Conservation (phyloP, 2,113 vertebrate genomes). For the Grammomys dolichurus region DNA sequence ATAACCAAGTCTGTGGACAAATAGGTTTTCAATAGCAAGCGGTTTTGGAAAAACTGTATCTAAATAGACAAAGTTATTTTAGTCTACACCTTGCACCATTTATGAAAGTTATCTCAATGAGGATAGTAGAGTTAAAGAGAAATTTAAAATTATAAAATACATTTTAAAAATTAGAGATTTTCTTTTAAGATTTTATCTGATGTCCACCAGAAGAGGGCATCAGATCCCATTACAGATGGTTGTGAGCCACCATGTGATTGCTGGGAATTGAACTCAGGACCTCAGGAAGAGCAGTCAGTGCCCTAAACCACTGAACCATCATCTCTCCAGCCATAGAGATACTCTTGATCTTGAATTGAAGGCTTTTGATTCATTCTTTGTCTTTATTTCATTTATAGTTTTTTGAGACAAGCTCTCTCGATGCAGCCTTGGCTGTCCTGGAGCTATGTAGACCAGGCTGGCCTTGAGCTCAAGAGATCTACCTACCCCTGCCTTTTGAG, state of each 20-base stretch:
- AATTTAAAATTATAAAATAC: background rate
- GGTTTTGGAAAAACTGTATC: background rate
- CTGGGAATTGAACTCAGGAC: no score
- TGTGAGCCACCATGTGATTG: no score
- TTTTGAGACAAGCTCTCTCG: background rate
- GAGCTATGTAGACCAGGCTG: background rate
- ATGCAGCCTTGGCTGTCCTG: background rate
- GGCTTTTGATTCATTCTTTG: background rate
- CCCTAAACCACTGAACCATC: no score
- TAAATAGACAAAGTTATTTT: background rate
- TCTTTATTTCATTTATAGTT: background rate
- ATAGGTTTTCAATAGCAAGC: background rate
- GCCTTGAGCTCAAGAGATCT: background rate
- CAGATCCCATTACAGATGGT: no score
- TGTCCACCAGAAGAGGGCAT: no score
- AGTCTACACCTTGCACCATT: background rate
- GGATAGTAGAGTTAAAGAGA: background rate
- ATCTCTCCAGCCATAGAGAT: background rate
- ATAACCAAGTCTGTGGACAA: background rate
- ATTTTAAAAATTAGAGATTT: background rate
- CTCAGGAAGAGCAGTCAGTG: no score
- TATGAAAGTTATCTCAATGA: background rate
- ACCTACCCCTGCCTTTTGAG: background rate
- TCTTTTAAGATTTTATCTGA: no score
- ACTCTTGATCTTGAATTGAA: background rate